phyloP scores from a whole-genome alignment of 2,797 vertebrate genomes.

The Spinibarbus caldwelli region DNA sequence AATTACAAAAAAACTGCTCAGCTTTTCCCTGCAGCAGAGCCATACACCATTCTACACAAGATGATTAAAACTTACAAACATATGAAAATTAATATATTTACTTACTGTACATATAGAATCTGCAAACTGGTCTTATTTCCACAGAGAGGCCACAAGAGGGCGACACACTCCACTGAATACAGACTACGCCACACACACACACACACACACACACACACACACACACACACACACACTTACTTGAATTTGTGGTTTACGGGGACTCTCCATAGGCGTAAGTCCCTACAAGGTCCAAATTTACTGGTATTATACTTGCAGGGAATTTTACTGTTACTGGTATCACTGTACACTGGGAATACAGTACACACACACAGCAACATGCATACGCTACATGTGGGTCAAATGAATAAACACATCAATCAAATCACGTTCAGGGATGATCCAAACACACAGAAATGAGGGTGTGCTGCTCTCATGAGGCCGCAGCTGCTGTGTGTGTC shows the following conservation, averaged over 20 bases:
- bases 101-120: not conserved
- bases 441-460: not conserved
- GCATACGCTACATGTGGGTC: not conserved
- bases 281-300: too few relatives aligned
- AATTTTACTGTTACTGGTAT: too few relatives aligned
- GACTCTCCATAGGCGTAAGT: too few relatives aligned
- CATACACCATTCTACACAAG: not conserved
- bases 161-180: conserved; percentile 76
- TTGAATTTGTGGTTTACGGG: too few relatives aligned
- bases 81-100: not conserved
- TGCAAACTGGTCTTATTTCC: not conserved
- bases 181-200: not conserved
- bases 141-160: conserved; percentile 69
- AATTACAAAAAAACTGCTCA: not conserved
- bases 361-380: too few relatives aligned
- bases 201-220: not conserved
- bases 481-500: not conserved
- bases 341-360: too few relatives aligned
- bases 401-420: not conserved
- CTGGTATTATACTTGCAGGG: too few relatives aligned
- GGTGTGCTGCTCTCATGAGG: not conserved
- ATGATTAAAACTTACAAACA: not conserved
- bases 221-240: not conserved
- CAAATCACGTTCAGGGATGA: not conserved
- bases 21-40: too few relatives aligned